A percentile compares a stretch with the other conserved stretches of the same genome.
phyloP scores from a whole-genome alignment of 2,113 vertebrate species.

The mouse (Mus musculus) region DNA sequence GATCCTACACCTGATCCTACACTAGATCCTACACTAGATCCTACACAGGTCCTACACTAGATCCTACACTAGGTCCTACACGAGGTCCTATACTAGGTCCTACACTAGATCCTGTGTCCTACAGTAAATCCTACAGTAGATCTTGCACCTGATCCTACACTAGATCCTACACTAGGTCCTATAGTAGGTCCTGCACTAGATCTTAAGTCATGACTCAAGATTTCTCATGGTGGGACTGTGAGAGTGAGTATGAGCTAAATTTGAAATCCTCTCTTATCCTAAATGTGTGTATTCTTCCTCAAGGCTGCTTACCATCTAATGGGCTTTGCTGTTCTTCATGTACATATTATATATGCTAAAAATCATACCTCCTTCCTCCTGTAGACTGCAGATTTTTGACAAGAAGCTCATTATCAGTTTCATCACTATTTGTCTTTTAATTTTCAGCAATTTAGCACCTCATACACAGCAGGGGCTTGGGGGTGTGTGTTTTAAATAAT shows the following conservation, averaged over 20 bases:
- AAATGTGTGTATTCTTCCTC: not conserved
- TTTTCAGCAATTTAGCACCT: not conserved
- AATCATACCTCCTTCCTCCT: not conserved
- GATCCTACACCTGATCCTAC: not conserved
- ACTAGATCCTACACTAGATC: not conserved
- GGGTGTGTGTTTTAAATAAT: constrained; percentile 50
- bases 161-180: not conserved
- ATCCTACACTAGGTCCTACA: too few relatives aligned
- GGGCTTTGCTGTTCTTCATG: not conserved
- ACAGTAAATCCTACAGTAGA: too few relatives aligned
- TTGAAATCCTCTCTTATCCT: not conserved
- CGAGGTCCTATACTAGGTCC: too few relatives aligned
- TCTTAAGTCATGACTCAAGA: not conserved
- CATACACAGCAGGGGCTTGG: not conserved
- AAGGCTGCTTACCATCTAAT: not conserved
- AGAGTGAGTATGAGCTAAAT: not conserved
- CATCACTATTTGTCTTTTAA: not conserved
- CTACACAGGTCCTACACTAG: not conserved
- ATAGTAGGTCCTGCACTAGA: not conserved
- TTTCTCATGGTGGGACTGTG: not conserved
- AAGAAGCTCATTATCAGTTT: not conserved
- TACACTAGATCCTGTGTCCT: too few relatives aligned
- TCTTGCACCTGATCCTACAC: not conserved
- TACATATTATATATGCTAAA: not conserved
- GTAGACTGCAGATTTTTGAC: not conserved